Evolutionary conservation across 1,140 invertebrate species (phyloP).

Genomic region (Linepithema humile): DNA sequence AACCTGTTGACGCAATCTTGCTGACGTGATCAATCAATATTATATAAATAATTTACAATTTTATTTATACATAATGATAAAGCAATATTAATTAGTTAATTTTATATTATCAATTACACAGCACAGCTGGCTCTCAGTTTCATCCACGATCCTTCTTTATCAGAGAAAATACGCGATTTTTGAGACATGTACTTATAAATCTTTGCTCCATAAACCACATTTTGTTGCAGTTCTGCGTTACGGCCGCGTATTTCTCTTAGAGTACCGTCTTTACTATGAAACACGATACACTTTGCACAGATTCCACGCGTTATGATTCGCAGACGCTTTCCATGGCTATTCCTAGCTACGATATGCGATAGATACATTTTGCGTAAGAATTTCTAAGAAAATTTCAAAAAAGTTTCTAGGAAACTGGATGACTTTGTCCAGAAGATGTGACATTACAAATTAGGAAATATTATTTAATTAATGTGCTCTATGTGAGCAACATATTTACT

Average conservation of each 20-base stretch:
- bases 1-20: too few species aligned
- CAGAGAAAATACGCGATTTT: background rate
- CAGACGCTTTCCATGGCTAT: slow-evolving; percentile 13
- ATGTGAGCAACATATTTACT: background rate
- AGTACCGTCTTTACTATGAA: slow-evolving; percentile 33
- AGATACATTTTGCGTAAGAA: slow-evolving; percentile 14
- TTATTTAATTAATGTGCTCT: background rate
- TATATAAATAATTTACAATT: background rate
- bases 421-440: background rate
- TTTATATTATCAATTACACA: background rate
- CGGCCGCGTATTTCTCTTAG: slow-evolving; percentile 12
- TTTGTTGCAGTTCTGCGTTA: slow-evolving; percentile 4
- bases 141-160: background rate
- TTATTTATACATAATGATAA: too few species aligned
- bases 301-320: slow-evolving; percentile 32
- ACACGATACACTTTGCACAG: slow-evolving; percentile 19
- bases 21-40: too few species aligned
- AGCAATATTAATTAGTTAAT: background rate
- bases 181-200: background rate
- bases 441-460: background rate
- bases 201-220: background rate
- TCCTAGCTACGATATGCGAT: slow-evolving; percentile 3
- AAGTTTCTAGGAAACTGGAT: background rate
- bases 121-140: background rate
- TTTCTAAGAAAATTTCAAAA: background rate